phyloP scores from a whole-genome alignment of 2,797 vertebrate genomes.

The Acanthis flammea region DNA sequence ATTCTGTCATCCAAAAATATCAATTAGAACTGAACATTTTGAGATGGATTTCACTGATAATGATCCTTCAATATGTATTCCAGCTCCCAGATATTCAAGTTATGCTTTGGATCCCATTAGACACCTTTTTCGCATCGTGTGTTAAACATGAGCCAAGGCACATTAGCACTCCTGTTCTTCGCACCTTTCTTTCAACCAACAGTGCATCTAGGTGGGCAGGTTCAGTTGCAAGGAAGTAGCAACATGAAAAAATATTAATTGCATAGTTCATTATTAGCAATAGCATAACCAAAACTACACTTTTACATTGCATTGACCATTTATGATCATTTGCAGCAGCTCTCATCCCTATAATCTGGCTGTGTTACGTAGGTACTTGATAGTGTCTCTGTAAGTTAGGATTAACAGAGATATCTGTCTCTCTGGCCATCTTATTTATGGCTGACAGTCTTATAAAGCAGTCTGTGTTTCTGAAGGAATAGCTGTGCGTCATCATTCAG shows the following conservation, averaged over 20 bases:
- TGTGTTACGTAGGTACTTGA: neutral
- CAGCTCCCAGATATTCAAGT: neutral
- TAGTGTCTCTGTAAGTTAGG: fast-evolving
- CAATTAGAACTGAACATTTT: neutral
- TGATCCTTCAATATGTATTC: neutral
- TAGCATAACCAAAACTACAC: neutral
- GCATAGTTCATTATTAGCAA: neutral
- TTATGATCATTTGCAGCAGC: neutral
- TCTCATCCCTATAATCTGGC: neutral
- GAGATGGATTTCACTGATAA: neutral
- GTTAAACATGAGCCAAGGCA: neutral
- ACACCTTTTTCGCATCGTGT: fast-evolving
- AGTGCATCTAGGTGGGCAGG: neutral
- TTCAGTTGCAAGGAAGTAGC: neutral
- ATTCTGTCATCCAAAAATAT: neutral
- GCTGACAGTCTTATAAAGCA: neutral
- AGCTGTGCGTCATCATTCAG: neutral
- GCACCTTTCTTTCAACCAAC: neutral
- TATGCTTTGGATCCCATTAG: neutral
- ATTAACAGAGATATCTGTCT: neutral
- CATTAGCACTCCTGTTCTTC: neutral
- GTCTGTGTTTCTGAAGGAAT: neutral
- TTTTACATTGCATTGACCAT: neutral
- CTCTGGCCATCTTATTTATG: neutral
- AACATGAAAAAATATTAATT: neutral